A percentile compares a stretch with the other conserved stretches of the same genome.
Conservation (phyloP, 2,113 vertebrate species). For the Micromys minutus region DNA sequence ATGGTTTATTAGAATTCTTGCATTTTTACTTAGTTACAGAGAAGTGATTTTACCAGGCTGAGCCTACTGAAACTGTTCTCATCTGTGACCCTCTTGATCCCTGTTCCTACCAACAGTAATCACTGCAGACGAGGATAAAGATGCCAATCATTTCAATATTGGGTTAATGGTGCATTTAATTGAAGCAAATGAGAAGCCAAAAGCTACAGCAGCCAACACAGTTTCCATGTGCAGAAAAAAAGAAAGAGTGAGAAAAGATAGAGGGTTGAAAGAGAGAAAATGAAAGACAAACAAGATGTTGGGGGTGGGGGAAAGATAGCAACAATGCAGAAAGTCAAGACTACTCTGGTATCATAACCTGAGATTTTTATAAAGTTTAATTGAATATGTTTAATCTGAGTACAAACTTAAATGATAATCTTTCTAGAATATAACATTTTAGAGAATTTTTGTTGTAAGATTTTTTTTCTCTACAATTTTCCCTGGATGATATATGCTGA, state of each 20-base stretch:
- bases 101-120: background rate
- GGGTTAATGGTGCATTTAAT: background rate
- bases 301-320: background rate
- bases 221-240: background rate
- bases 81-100: background rate
- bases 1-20: background rate
- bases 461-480: background rate
- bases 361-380: conserved; percentile 28
- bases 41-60: background rate
- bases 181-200: background rate
- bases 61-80: background rate
- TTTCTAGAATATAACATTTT: background rate
- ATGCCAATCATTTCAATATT: background rate
- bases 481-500: background rate
- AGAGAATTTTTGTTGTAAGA: background rate
- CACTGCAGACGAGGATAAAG: background rate
- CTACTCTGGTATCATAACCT: background rate
- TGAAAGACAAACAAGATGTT: background rate
- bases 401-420: background rate
- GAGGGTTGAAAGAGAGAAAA: background rate
- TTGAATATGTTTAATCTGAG: background rate
- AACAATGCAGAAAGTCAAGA: background rate
- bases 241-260: no score
- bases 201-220: conserved; percentile 18
- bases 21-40: background rate